Evolutionary conservation across 92 coral and sea anemone genomes (phyloP), one percentile per base, ranked within the genome.

Genomic region (Meandrina meandrites): DNA sequence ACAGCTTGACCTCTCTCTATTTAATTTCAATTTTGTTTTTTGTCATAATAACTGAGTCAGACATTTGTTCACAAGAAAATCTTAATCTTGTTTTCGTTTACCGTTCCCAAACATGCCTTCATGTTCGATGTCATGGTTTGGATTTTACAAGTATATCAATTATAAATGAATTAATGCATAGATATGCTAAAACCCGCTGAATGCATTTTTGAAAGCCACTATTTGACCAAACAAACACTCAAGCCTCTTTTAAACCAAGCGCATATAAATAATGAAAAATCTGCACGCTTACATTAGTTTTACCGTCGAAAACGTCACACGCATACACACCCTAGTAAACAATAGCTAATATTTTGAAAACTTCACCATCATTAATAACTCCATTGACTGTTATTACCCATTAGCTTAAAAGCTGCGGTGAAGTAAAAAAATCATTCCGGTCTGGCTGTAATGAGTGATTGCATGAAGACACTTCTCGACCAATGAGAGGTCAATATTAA

Each of bases 141-240:
- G 1, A 35, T 56, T 54, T 27, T 45, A 51, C 36, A 32, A 24
- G 79, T 37, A 24, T n/a, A 69, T 71, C 56, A 34, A 68, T 72
- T 75, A 35, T 84, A 36, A 74, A 71, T 12, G 53, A 51, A 24
- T 54, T 16, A 36, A n/a, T 24, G 54, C 35, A 22, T 4, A 32
- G 60, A 82, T 72, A 56, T 54, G 72, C 79, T 53, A 37, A 72
- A 73, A 74, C 72, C 51, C 54, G 57, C 72, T 84, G 57, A 84
- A n/a, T 56, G 72, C 22, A n/a, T 72, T 83, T 80, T 74, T 50
- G 42, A 62, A 75, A 78, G 88, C 67, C 88, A 62, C 82, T 85
- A 85, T 85, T 76, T 47, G 47, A 48, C 64, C 76, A 85, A 85
- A 85, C 88, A 85, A 85, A 85, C 88, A 85, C 88, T 85, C 67